Base-by-base conservation (phyloP, 2,888 invertebrate genomes). In the Iselma pallidipennis region DNA sequence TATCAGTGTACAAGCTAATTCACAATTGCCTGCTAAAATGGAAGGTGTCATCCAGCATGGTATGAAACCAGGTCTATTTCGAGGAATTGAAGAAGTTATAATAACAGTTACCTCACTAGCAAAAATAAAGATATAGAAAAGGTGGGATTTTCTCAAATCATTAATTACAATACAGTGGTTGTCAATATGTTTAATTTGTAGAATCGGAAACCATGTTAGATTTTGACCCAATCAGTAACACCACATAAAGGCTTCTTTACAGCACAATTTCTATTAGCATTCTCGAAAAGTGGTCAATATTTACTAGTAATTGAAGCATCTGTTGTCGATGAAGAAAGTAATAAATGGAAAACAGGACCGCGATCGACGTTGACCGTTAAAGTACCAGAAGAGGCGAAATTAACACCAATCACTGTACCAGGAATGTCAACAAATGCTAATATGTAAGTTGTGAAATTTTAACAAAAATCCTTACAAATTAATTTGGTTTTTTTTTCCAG, bases 221-320 rank as follows among this genome's bases (percentile, higher is more conserved):
- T 80, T 0, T 84, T 94, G 55, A 90, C 89, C 25, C 94, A 95
- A 80, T 92, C 90, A 0, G 95, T 95, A 2, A 87, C 89, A 9
- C 96, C 96, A 0, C 94, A 96, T 74, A 90, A 95, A 26, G 97
- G 97, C 78, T 97, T 96, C 84, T 95, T 98, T 81, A 92, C 94
- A 0, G 94, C 95, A 0, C 95, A 95, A 80, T 96, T 97, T 81
- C 83, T 98, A 53, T 84, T 98, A 33, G 87, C 89, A 0, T 89
- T 94, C 70, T 84, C 85, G 6, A 80, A 82, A 67, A 88, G 89
- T 12, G 89, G 89, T 0, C 87, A 90, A 67, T 91, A 91, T 80
- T 84, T 88, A 64, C 89, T 96, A 26, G 90, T 89, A 0, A 89
- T 95, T 6, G 94, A 94, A 76, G 94, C 95, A 0, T 91, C 91